A percentile compares a stretch with the other conserved stretches of the same genome.
These are phyloP conservation scores for Neodon shergylaensis DNA, from an alignment of 2,113 vertebrate species.

Conservation along the genomic window DNA sequence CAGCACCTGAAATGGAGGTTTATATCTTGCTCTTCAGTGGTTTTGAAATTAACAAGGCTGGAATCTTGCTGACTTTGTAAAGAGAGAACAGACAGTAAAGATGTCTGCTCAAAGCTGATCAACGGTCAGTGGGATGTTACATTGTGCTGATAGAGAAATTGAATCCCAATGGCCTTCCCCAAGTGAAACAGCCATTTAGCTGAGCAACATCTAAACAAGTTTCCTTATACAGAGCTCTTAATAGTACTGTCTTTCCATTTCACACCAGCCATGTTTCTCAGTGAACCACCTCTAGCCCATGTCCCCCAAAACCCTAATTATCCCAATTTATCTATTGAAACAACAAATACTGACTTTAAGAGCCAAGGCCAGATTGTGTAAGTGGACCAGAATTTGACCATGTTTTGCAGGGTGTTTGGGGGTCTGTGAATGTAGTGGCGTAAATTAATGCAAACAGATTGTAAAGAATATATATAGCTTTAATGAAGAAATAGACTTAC, in stretches of 20 bases:
- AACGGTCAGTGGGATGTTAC: not conserved
- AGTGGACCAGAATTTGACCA: not conserved
- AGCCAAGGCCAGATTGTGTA: not conserved
- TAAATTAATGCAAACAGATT: no score
- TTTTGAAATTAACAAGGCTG: not conserved
- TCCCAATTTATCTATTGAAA: fast-evolving
- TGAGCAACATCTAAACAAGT: not conserved
- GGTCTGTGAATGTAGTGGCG: not conserved
- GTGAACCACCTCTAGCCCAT: not conserved
- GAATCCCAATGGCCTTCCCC: not conserved
- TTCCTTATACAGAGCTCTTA: not conserved
- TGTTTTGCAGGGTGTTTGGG: not conserved
- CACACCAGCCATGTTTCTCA: not conserved
- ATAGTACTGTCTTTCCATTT: not conserved
- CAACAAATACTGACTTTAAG: not conserved
- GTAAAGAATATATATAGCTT: no score
- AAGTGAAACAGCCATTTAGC: not conserved
- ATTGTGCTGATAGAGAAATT: not conserved
- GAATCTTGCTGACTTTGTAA: not conserved
- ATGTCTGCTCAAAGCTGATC: not conserved
- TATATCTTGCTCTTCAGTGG: not conserved
- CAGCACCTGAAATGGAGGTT: not conserved
- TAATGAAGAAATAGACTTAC: no score
- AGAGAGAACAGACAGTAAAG: not conserved
- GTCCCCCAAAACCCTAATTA: not conserved